phyloP scores from a whole-genome alignment of 2,888 invertebrate species.

The Plebejus argus region DNA sequence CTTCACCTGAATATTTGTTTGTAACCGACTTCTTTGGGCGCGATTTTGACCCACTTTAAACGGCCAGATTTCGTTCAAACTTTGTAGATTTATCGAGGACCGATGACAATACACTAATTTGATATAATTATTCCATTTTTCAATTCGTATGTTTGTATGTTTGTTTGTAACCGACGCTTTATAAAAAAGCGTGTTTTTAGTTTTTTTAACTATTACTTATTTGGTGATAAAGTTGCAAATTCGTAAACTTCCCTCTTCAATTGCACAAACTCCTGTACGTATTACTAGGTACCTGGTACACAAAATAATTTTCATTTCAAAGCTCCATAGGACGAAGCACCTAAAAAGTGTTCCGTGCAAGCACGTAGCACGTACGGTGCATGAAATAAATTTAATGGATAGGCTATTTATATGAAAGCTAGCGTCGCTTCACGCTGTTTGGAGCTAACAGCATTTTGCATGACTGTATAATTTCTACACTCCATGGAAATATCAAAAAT shows the following conservation, averaged over 20 bases:
- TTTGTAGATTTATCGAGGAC: no score
- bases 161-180: no score
- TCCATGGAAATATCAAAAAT: not conserved
- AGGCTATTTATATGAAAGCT: conserved; percentile 5
- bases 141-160: no score
- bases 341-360: conserved; percentile 14
- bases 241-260: not conserved
- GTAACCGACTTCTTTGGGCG: no score
- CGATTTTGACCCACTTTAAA: no score
- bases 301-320: not conserved
- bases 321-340: conserved; percentile 4
- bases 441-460: conserved; percentile 24
- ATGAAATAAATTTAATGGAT: conserved; percentile 18
- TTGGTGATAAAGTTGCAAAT: not conserved
- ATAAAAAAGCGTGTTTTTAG: no score
- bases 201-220: no score
- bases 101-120: no score
- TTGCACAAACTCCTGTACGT: not conserved
- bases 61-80: no score
- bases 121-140: no score
- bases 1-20: no score
- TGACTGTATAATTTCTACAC: conserved; percentile 20
- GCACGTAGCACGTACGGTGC: conserved; percentile 3
- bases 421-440: conserved; percentile 6
- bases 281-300: not conserved